These are phyloP conservation scores for Anthonomus grandis DNA, from an alignment of 1,140 invertebrate species.

Conservation along the genomic window DNA sequence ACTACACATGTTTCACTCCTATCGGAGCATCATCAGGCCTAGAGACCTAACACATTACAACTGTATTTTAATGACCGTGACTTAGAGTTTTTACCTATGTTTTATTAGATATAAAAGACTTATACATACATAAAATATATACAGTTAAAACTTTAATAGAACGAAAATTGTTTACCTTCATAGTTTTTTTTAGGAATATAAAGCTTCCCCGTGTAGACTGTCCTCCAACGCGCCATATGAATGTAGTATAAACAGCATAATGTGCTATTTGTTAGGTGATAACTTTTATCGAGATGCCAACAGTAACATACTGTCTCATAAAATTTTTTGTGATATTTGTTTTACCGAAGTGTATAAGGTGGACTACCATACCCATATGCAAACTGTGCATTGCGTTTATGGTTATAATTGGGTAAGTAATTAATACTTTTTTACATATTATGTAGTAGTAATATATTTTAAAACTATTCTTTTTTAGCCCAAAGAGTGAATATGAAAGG, in stretches of 20 bases:
- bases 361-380: slow-evolving; percentile 27
- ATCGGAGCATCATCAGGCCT: no score
- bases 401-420: not conserved
- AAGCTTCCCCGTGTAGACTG: slow-evolving; percentile 5
- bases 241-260: slow-evolving; percentile 24
- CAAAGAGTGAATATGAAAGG: not conserved
- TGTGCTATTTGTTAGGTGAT: slow-evolving; percentile 23
- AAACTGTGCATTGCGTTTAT: slow-evolving; percentile 23
- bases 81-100: no score
- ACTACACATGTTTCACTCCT: no score
- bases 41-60: no score
- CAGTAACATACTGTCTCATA: slow-evolving; percentile 4
- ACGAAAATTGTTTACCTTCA: no score
- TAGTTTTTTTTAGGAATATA: slow-evolving; percentile 26
- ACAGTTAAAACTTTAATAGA: no score
- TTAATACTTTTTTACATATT: no score
- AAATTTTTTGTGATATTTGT: slow-evolving; percentile 27
- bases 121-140: no score
- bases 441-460: no score
- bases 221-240: slow-evolving; percentile 19
- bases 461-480: not conserved
- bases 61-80: no score
- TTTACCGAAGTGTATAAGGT: slow-evolving; percentile 14
- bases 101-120: no score
- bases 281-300: slow-evolving; percentile 9